Evolutionary conservation across 2,113 vertebrate genomes (phyloP).

Genomic region (Coptodon bakossiorum): DNA sequence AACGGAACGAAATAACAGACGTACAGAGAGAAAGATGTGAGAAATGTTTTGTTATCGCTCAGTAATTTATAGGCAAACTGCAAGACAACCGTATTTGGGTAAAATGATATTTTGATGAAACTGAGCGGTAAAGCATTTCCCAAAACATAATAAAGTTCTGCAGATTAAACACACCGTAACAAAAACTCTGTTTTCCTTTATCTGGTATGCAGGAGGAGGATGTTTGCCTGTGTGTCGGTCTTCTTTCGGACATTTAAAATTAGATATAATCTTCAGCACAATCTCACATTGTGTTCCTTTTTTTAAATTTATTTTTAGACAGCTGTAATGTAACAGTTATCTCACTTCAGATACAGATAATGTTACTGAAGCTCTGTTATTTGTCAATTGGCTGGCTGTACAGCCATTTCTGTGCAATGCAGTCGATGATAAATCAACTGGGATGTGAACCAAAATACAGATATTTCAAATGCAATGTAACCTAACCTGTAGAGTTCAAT

Average conservation of each 20-base stretch:
- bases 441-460: neutral
- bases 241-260: neutral
- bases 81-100: neutral
- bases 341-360: neutral
- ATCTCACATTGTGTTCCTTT: neutral
- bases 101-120: slow-evolving; percentile 10
- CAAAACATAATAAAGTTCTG: neutral
- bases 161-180: neutral
- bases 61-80: neutral
- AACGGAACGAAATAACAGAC: neutral
- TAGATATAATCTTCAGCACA: neutral
- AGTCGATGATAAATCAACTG: neutral
- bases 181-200: neutral
- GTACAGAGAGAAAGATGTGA: neutral
- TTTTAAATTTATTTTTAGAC: neutral
- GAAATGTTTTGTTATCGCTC: neutral
- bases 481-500: neutral
- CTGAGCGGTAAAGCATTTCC: neutral
- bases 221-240: neutral
- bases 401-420: neutral
- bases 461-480: neutral
- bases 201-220: neutral
- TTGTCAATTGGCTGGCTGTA: neutral
- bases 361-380: neutral
- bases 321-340: neutral